phyloP scores from a whole-genome alignment of 2,888 invertebrate genomes.

The Allophyes oxyacanthae region DNA sequence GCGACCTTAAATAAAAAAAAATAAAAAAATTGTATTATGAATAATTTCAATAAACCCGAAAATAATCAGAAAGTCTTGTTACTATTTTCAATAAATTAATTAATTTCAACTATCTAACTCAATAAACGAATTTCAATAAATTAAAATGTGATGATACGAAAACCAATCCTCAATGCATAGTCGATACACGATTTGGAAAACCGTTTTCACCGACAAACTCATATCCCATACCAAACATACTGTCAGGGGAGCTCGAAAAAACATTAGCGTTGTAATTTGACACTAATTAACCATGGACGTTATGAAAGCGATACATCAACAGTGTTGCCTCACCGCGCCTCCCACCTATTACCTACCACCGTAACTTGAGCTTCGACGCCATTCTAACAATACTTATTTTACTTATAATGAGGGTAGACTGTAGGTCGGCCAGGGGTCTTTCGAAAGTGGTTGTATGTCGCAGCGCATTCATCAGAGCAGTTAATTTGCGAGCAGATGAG shows the following conservation, averaged over 20 bases:
- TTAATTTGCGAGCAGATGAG: slow-evolving; percentile 87
- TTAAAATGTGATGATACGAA: too few relatives aligned
- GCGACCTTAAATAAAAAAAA: too few relatives aligned
- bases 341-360: slow-evolving; percentile 70
- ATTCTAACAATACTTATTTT: slow-evolving; percentile 41
- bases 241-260: slow-evolving; percentile 63
- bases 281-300: slow-evolving; percentile 84
- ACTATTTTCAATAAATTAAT: too few relatives aligned
- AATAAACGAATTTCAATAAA: too few relatives aligned
- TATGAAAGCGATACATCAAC: slow-evolving; percentile 85
- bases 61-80: too few relatives aligned
- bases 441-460: slow-evolving; percentile 67
- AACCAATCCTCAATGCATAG: background rate
- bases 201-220: slow-evolving; percentile 15
- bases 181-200: background rate
- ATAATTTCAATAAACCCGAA: too few relatives aligned
- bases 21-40: too few relatives aligned
- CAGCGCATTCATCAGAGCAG: slow-evolving; percentile 84
- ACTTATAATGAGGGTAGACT: slow-evolving; percentile 39
- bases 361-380: slow-evolving; percentile 57
- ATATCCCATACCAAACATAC: slow-evolving; percentile 43
- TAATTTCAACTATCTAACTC: too few relatives aligned
- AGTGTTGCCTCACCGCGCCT: slow-evolving; percentile 75
- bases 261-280: slow-evolving; percentile 83
- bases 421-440: slow-evolving; percentile 59